Conservation (phyloP, 2,888 invertebrate species). For the Agriopis marginaria region DNA sequence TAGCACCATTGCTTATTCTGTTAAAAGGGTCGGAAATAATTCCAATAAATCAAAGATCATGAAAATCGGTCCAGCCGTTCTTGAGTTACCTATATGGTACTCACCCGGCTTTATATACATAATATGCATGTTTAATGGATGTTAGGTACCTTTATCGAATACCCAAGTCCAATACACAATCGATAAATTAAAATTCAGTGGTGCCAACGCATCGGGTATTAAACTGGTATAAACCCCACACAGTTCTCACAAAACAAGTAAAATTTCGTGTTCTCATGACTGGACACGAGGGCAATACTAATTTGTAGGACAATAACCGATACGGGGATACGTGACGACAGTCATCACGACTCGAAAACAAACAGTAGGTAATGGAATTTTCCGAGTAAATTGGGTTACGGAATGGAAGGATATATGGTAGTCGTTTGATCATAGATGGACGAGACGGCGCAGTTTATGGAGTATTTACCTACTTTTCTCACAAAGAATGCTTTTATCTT, state of each 20-base stretch:
- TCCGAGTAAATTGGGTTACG: constrained; percentile 31
- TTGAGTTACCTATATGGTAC: no score
- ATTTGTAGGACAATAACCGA: constrained; percentile 41
- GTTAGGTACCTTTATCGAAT: constrained; percentile 26
- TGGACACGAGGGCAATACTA: constrained; percentile 65
- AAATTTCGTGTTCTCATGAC: constrained; percentile 66
- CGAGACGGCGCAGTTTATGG: constrained; percentile 19
- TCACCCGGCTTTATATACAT: neutral
- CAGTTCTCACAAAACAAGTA: constrained; percentile 72
- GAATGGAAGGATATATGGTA: constrained; percentile 22
- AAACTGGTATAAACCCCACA: constrained; percentile 42
- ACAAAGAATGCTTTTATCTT: neutral
- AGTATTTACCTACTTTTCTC: constrained; percentile 12
- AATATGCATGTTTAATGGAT: constrained; percentile 33
- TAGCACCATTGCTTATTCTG: no score
- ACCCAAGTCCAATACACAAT: constrained; percentile 46
- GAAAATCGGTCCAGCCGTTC: no score
- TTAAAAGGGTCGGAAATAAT: no score
- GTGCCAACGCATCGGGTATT: constrained; percentile 23
- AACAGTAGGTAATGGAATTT: constrained; percentile 34
- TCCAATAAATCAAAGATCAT: no score
- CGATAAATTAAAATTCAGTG: constrained; percentile 47
- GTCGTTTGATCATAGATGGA: constrained; percentile 20
- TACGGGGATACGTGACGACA: constrained; percentile 30
- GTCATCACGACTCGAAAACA: constrained; percentile 33